Percentiles rank a stretch among this genome's conserved stretches.
Conservation (phyloP, 2,797 vertebrate species). For the Chrysocyon brachyurus region DNA sequence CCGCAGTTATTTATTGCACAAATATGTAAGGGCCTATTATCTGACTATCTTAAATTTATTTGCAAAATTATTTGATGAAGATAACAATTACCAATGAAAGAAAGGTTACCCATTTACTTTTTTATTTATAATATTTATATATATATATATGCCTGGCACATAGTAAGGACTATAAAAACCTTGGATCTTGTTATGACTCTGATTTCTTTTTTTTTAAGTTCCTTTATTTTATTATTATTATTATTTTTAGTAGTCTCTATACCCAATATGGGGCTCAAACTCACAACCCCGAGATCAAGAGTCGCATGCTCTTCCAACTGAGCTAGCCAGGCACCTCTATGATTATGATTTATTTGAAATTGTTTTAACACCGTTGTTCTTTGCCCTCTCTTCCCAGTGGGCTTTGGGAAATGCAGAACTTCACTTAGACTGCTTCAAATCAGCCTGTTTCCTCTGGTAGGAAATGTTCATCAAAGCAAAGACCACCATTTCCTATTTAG, state of each 20-base stretch:
- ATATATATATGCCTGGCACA: neutral
- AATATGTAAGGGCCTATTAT: neutral
- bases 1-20: neutral
- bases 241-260: neutral
- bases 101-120: conserved; percentile 45
- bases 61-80: conserved; percentile 25
- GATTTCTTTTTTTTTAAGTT: neutral
- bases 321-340: neutral
- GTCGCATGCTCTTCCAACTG: neutral
- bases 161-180: neutral
- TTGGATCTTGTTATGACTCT: neutral
- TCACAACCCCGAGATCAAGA: neutral
- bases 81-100: conserved; percentile 31
- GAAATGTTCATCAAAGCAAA: conserved; percentile 38
- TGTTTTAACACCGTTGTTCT: neutral
- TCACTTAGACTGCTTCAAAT: conserved; percentile 10
- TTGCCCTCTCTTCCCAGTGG: neutral
- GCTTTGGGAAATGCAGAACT: neutral
- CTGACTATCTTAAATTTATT: conserved; percentile 43
- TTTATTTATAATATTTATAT: conserved; percentile 10
- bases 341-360: neutral
- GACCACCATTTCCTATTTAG: conserved; percentile 13
- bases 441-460: neutral
- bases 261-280: neutral
- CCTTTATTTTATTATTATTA: neutral